Conservation (phyloP, 2,888 invertebrate species). For the Sarcophaga variegata region DNA sequence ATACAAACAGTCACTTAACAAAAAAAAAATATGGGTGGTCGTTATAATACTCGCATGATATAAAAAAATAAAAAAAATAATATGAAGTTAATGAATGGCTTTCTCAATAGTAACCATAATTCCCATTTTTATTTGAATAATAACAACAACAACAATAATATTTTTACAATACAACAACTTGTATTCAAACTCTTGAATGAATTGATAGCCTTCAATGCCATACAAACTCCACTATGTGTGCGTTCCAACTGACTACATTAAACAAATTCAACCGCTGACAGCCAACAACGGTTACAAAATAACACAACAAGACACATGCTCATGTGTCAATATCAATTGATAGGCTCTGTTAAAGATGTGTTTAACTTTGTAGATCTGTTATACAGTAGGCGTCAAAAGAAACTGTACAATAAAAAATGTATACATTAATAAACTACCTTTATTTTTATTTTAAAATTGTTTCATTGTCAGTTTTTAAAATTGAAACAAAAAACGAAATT, state of each 20-base stretch:
- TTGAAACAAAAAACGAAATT: too few species aligned
- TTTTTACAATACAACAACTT: neutral
- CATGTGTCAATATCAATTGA: slow-evolving; percentile 60
- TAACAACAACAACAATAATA: slow-evolving; percentile 4
- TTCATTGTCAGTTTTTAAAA: too few species aligned
- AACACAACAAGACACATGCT: slow-evolving; percentile 30
- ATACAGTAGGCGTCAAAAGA: too few species aligned
- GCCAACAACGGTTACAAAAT: slow-evolving; percentile 5
- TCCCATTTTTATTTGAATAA: neutral
- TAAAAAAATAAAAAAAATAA: neutral
- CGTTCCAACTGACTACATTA: slow-evolving; percentile 25
- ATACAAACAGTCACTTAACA: neutral
- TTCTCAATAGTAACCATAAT: neutral
- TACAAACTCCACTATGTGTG: too few species aligned
- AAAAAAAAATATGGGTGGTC: slow-evolving; percentile 47
- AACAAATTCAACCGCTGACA: neutral
- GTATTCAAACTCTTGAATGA: slow-evolving; percentile 9
- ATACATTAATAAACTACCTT: too few species aligned
- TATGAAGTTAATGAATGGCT: neutral
- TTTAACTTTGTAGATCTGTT: neutral
- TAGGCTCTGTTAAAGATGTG: slow-evolving; percentile 44
- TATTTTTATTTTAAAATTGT: too few species aligned
- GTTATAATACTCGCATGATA: slow-evolving; percentile 8
- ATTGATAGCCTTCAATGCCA: slow-evolving; percentile 21
- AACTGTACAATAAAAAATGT: too few species aligned